Percentiles rank a stretch among this genome's conserved stretches.
Conservation (phyloP, 2,888 invertebrate species). For the Ametastegia equiseti region DNA sequence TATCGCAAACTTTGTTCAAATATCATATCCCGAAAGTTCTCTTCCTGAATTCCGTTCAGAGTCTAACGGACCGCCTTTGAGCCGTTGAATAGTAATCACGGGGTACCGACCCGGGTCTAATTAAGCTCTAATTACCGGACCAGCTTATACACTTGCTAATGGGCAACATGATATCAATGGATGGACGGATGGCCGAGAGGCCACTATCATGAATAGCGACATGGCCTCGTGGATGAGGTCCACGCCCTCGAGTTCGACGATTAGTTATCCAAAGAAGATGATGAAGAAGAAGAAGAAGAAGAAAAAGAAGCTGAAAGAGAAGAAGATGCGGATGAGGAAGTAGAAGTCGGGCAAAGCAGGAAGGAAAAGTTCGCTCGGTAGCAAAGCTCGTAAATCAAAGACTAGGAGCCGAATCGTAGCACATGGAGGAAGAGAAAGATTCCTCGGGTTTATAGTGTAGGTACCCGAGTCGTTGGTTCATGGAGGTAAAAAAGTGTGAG, state of each 20-base stretch:
- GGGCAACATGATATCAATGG: constrained; percentile 71
- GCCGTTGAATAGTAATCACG: constrained; percentile 57
- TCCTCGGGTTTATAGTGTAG: background rate
- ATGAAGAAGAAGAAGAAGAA: background rate
- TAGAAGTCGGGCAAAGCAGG: too few species aligned
- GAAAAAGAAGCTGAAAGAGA: background rate
- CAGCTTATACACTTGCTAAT: constrained; percentile 69
- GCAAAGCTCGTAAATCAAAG: constrained; percentile 42
- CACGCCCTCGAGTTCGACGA: background rate
- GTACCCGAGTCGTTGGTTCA: too few species aligned
- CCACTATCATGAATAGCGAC: constrained; percentile 50
- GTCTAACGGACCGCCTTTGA: background rate
- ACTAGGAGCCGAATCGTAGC: background rate
- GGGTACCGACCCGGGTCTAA: constrained; percentile 66
- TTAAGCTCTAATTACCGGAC: constrained; percentile 74
- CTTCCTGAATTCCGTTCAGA: too few species aligned
- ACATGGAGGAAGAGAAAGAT: background rate
- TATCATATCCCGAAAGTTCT: too few species aligned
- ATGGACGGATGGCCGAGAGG: constrained; percentile 54
- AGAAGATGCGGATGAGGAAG: background rate
- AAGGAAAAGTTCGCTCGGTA: background rate
- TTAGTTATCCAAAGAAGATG: background rate
- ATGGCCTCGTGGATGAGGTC: constrained; percentile 51
- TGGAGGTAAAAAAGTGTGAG: background rate
- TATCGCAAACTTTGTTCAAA: background rate